Evolutionary conservation across 2,888 invertebrate genomes (phyloP), one percentile per base, ranked within the genome.

Genomic region (Nudaria mundana): DNA sequence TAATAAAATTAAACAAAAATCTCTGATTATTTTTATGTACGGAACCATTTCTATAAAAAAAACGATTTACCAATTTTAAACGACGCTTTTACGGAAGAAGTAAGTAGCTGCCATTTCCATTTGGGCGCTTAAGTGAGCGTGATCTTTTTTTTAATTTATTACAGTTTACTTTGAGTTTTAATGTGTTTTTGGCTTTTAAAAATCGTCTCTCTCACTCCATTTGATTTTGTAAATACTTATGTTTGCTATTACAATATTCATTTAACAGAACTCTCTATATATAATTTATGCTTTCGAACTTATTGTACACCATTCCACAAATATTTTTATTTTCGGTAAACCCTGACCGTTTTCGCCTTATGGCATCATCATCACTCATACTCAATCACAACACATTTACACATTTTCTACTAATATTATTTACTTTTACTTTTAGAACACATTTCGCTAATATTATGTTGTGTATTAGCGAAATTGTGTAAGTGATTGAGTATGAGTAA

Each of bases 51-150:
- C 39, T 40, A 52, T 45, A 41, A 37, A 20, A 40, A 28, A 49
- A 39, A 35, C 49, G 54, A 51, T 53, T 80, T 81, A 71, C 80
- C 77, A 63, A 59, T 68, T 73, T 70, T 74, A 77, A 76, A 76
- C 68, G 76, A 67, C 53, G 74, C 77, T 79, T 79, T 81, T 76
- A 80, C 70, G 61, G 68, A 71, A 78, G 76, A 83, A 80, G 76
- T 76, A 74, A 76, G 72, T 70, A 72, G 54, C 60, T 55, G 63
- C 70, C 72, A 66, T 67, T 74, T 71, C 78, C 82, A 80, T 81
- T 81, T 77, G 69, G 62, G 68, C 81, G 75, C 77, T 77, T 81
- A 82, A 73, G 67, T 65, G 74, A 60, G 51, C 56, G 64, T 61
- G 67, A 68, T 76, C 70, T 78, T 70, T 76, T 59, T 60, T 60